Evolutionary conservation across 2,113 vertebrate species (phyloP).

Genomic region (Mastomys coucha): DNA sequence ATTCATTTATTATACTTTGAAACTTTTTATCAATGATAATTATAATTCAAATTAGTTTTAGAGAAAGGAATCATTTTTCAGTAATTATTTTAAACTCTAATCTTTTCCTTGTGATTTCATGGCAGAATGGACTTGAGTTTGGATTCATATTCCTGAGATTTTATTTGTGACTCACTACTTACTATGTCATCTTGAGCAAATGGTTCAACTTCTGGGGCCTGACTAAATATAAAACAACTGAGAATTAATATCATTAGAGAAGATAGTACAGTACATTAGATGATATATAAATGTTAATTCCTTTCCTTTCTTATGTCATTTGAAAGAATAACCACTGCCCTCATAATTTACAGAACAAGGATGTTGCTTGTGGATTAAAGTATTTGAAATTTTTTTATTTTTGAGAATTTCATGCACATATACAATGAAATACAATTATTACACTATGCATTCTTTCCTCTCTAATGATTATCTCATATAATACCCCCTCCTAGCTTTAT

Average conservation of each 20-base stretch:
- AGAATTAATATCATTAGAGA: neutral
- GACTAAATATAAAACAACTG: neutral
- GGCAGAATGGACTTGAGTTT: neutral
- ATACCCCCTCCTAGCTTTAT: neutral
- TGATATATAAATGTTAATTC: neutral
- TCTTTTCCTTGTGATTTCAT: neutral
- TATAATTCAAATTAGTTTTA: constrained; percentile 57
- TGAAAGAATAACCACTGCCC: neutral
- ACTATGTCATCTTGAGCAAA: neutral
- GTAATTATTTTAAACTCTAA: neutral
- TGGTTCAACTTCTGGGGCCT: neutral
- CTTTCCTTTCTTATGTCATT: neutral
- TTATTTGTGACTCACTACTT: neutral
- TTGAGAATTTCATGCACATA: neutral
- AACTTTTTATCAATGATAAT: constrained; percentile 53
- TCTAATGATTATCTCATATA: neutral
- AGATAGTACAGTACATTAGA: neutral
- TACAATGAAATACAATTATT: neutral
- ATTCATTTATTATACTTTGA: constrained; percentile 38
- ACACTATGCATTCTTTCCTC: neutral
- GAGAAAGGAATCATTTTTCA: constrained; percentile 10
- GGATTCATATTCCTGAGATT: constrained; percentile 7
- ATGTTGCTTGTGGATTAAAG: neutral
- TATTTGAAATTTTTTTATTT: neutral
- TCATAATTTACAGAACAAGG: neutral